Percentiles rank a stretch among this genome's conserved stretches.
These are phyloP conservation scores for Phyllotis vaccarum DNA, from an alignment of 2,797 vertebrate species.

Conservation along the genomic window DNA sequence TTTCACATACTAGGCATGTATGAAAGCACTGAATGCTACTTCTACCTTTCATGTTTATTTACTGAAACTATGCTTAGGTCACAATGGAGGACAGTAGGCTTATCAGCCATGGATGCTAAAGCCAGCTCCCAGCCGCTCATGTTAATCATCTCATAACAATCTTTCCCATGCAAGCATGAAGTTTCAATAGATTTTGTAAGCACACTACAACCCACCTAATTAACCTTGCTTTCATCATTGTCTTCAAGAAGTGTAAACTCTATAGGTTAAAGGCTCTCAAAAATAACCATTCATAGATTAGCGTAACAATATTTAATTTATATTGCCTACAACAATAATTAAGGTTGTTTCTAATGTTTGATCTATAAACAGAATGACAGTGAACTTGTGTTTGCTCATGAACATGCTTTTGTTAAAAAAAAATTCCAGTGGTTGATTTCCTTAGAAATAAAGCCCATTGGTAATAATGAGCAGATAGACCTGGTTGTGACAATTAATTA, in stretches of 20 bases:
- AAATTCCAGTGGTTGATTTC: constrained; percentile 20
- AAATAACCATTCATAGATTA: constrained; percentile 68
- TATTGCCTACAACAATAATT: constrained; percentile 41
- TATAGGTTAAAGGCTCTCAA: constrained; percentile 50
- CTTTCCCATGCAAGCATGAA: constrained; percentile 24
- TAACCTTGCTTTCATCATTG: constrained; percentile 62
- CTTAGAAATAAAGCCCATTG: constrained; percentile 4
- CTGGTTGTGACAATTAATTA: constrained; percentile 49
- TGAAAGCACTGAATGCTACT: background rate
- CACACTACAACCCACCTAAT: background rate
- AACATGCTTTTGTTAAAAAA: background rate
- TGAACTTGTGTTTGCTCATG: constrained; percentile 45
- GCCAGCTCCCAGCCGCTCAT: background rate
- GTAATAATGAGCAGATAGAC: constrained; percentile 20
- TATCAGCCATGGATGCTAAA: background rate
- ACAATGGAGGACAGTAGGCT: background rate
- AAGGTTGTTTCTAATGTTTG: constrained; percentile 59
- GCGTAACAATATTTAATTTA: constrained; percentile 65
- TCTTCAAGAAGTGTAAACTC: constrained; percentile 62
- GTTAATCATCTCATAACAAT: constrained; percentile 40
- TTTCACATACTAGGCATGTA: background rate
- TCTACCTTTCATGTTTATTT: background rate
- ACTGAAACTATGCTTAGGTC: constrained; percentile 37
- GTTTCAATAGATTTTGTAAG: constrained; percentile 55
- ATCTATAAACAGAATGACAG: constrained; percentile 57